A percentile compares a stretch with the other conserved stretches of the same genome.
Conservation (phyloP, 1,140 invertebrate species). For the Acromyrmex heyeri region DNA sequence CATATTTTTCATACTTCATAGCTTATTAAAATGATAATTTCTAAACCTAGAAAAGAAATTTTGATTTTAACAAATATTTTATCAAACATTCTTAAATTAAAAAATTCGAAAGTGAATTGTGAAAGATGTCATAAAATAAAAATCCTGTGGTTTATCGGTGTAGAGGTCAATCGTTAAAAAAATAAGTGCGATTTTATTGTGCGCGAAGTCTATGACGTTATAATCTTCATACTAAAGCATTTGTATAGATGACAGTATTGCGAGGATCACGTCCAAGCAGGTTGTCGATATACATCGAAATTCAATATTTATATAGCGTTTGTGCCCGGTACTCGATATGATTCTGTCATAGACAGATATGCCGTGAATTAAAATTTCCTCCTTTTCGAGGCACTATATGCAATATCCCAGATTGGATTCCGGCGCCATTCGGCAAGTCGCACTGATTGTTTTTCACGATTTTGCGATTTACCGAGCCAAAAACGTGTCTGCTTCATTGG, state of each 20-base stretch:
- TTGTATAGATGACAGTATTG: conserved; percentile 31
- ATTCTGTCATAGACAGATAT: conserved; percentile 51
- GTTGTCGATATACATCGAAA: conserved; percentile 56
- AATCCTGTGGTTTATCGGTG: neutral
- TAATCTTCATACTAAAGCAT: conserved; percentile 25
- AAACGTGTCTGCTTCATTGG: conserved; percentile 11
- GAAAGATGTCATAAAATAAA: neutral
- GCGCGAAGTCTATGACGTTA: neutral
- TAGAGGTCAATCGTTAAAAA: neutral
- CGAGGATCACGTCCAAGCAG: conserved; percentile 31
- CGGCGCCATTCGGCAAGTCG: conserved; percentile 59
- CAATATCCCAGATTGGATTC: conserved; percentile 74
- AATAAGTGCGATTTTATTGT: conserved; percentile 12
- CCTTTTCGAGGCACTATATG: conserved; percentile 34
- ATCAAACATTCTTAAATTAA: neutral
- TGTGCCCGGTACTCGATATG: conserved; percentile 39
- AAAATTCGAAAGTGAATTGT: neutral
- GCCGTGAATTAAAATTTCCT: conserved; percentile 61
- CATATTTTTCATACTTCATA: neutral
- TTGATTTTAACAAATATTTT: neutral
- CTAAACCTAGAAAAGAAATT: neutral
- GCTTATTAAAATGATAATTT: conserved; percentile 10
- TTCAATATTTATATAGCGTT: conserved; percentile 63
- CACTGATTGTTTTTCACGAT: conserved; percentile 51
- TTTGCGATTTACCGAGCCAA: conserved; percentile 64